Base-by-base conservation (phyloP, 2,888 invertebrate genomes). In the Schizotus pectinicornis region DNA sequence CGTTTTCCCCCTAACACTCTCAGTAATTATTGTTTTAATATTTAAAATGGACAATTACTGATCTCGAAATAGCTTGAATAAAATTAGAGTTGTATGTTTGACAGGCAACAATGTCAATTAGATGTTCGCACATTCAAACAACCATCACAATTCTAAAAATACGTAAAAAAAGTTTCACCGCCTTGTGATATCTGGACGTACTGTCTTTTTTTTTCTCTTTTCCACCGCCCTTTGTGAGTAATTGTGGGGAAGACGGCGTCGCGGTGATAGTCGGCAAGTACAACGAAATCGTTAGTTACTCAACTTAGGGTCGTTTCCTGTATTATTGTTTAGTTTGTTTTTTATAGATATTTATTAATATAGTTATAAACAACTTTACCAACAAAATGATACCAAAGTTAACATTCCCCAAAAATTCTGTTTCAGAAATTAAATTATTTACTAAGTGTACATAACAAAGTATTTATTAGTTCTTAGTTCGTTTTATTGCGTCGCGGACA, bases 351-450 rank as follows among this genome's bases (percentile, higher is more conserved):
- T 61, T 59, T 61, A 53, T 59, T 61, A 59, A 55, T 54, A 62
- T 63, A 61, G 53, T 58, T 54, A 61, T 48, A 61, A 64, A 67
- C 67, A 68, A 67, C 67, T 77, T 77, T 78, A 79, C 77, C 77
- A 79, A 77, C 77, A 76, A 78, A 77, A 76, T 79, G 78, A 86
- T 87, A 86, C 87, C 87, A 87, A 87, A 87, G 87, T 86, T 85
- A 86, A 87, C 86, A 87, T 87, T 87, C 87, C 87, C 86, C 84
- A 85, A 79, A 80, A 77, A 78, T 75, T 74, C 72, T 71, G 75
- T 75, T 77, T 73, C 74, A 72, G 73, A 74, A 75, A 75, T 67
- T 71, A 74, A 73, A 71, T 73, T 75, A 76, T 75, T 76, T 71
- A 73, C 68, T 72, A 73, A 70, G 72, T 75, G 73, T 77, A 76